Evolutionary conservation across 2,797 vertebrate species (phyloP).

Genomic region (Lutjanus campechanus): DNA sequence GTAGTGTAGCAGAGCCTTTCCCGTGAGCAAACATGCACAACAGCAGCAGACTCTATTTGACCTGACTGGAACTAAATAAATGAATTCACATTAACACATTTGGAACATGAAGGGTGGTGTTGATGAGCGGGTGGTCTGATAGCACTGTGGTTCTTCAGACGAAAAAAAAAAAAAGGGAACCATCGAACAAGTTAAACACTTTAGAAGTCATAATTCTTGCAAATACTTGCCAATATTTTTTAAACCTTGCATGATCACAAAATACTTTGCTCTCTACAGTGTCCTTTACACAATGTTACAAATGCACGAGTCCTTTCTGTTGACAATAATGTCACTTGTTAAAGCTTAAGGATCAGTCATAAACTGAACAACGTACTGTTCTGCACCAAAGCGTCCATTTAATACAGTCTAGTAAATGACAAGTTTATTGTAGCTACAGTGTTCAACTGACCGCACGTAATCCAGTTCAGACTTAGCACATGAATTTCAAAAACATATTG

Average conservation of each 20-base stretch:
- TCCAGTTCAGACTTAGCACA: conserved; percentile 62
- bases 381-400: conserved; percentile 50
- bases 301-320: background rate
- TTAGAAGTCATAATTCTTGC: conserved; percentile 7
- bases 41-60: too few relatives aligned
- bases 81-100: background rate
- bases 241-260: background rate
- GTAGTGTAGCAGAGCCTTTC: too few relatives aligned
- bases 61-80: background rate
- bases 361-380: conserved; percentile 14
- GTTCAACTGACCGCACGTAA: conserved; percentile 48
- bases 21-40: too few relatives aligned
- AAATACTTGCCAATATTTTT: background rate
- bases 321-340: conserved; percentile 5
- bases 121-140: background rate
- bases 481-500: conserved; percentile 63
- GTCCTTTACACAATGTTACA: conserved; percentile 7
- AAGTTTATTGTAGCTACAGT: conserved; percentile 52
- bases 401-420: conserved; percentile 53
- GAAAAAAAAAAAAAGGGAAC: background rate
- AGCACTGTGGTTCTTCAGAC: background rate
- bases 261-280: background rate
- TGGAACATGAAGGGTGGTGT: background rate
- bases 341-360: conserved; percentile 9
- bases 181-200: background rate